Conservation (phyloP, 2,888 invertebrate species). For the Trissoscelio sp. region DNA sequence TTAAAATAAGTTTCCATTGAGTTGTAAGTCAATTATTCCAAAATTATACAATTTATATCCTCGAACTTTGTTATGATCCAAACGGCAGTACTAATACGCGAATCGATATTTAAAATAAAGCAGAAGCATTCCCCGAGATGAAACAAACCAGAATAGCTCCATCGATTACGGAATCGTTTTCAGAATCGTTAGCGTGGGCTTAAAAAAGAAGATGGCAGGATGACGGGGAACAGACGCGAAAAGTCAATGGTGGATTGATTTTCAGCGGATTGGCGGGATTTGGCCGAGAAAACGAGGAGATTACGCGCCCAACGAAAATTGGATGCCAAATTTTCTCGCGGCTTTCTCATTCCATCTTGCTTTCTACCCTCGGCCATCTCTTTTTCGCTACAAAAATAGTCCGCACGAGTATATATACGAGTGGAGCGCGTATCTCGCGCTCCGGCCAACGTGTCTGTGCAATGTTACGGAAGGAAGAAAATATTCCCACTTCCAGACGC, state of each 20-base stretch:
- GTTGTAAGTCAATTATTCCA: too few relatives aligned
- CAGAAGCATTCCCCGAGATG: not conserved
- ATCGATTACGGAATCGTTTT: slow-evolving; percentile 34
- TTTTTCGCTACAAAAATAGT: slow-evolving; percentile 28
- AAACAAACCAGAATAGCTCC: slow-evolving; percentile 26
- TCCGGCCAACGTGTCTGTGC: slow-evolving; percentile 33
- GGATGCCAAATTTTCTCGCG: slow-evolving; percentile 39
- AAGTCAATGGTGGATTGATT: slow-evolving; percentile 36
- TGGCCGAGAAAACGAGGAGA: slow-evolving; percentile 15
- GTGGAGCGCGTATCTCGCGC: slow-evolving; percentile 2
- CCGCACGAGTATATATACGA: slow-evolving; percentile 11
- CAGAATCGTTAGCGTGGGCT: slow-evolving; percentile 35
- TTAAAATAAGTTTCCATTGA: too few relatives aligned
- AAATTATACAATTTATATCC: too few relatives aligned
- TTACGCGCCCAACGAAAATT: slow-evolving; percentile 28
- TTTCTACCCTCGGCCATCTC: not conserved
- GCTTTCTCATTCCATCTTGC: slow-evolving; percentile 2
- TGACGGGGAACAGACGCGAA: slow-evolving; percentile 35
- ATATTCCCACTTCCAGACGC: slow-evolving; percentile 37
- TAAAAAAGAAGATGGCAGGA: slow-evolving; percentile 21
- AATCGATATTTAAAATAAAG: slow-evolving; percentile 17
- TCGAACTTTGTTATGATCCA: not conserved
- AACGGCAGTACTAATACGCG: not conserved
- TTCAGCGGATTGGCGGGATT: slow-evolving; percentile 23
- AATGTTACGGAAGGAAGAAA: slow-evolving; percentile 37